Base-by-base conservation (phyloP, 2,797 vertebrate species). In the Falco biarmicus region DNA sequence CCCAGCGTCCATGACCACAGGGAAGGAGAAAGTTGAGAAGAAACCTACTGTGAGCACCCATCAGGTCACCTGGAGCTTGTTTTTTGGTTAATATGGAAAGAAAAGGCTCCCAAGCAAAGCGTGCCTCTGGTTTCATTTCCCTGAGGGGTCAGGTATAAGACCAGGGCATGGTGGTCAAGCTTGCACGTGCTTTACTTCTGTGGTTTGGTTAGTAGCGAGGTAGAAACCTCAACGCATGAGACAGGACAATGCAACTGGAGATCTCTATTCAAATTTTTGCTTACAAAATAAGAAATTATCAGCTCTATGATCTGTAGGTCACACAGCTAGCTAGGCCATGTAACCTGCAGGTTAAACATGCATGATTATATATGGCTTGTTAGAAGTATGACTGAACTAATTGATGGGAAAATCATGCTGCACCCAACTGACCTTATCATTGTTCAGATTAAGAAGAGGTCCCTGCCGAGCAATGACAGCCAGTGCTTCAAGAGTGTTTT, bases 311-410 rank as follows among this genome's bases (percentile, higher is more conserved):
- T 61, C 61, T 64, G 84, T 37, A 91, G 93, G 94, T 95, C 88
- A 92, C 10, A 2, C 39, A 82, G 78, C 54, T 15, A 21, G 59
- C 29, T 9, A 81, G 84, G 78, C 83, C 20, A n/a, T n/a, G 85
- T 68, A 51, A 93, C 63, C 95, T 57, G 68, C 34, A 93, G 93
- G 91, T 96, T 82, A 93, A 95, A 91, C 63, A 95, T 45, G 93
- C 66, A 37, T 17, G 39, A 94, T 91, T 79, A 63, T 68, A 61
- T 39, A 54, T 11, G 32, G 63, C 92, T 96, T 87, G 68, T 89
- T 79, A 84, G 56, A 26, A 73, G 79, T 51, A 51, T 5, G 92
- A 79, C 70, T 89, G 85, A 87, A 24, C 64, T 92, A 93, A 96
- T 86, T 88, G 77, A 90, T 82, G 53, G 93, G 57, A 50, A 66